A percentile compares a stretch with the other conserved stretches of the same genome.
phyloP scores from a whole-genome alignment of 1,140 invertebrate species.

The Meteorus sp. region DNA sequence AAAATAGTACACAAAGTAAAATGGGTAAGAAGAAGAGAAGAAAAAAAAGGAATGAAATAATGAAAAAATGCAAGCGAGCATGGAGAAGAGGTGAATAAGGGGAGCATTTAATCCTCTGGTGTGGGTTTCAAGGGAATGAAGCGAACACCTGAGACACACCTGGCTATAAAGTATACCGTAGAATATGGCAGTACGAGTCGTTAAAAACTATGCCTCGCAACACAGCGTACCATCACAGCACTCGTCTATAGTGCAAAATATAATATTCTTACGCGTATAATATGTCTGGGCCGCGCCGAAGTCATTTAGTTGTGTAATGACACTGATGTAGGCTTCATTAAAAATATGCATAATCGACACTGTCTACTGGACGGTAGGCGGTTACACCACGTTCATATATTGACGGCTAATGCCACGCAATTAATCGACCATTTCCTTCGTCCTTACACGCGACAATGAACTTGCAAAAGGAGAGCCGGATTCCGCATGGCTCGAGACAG shows the following conservation, averaged over 20 bases:
- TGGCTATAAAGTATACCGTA: background rate
- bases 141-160: slow-evolving; percentile 3
- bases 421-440: slow-evolving; percentile 34
- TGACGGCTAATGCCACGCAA: slow-evolving; percentile 23
- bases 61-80: too few species aligned
- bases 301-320: background rate
- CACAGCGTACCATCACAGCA: background rate
- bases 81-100: too few species aligned
- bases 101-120: slow-evolving; percentile 1
- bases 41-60: background rate
- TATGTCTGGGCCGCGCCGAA: too few species aligned
- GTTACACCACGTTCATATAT: slow-evolving; percentile 13
- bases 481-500: background rate
- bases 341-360: background rate
- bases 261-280: too few species aligned
- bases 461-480: slow-evolving; percentile 22
- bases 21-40: background rate
- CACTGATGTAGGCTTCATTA: background rate
- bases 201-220: background rate
- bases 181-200: too few species aligned
- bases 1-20: slow-evolving; percentile 7
- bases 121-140: background rate
- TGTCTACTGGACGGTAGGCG: background rate
- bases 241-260: too few species aligned
- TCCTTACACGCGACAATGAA: slow-evolving; percentile 34